Evolutionary conservation across 2,113 vertebrate species (phyloP), one percentile per base, ranked within the genome.

Genomic region (Heliornis fulica): DNA sequence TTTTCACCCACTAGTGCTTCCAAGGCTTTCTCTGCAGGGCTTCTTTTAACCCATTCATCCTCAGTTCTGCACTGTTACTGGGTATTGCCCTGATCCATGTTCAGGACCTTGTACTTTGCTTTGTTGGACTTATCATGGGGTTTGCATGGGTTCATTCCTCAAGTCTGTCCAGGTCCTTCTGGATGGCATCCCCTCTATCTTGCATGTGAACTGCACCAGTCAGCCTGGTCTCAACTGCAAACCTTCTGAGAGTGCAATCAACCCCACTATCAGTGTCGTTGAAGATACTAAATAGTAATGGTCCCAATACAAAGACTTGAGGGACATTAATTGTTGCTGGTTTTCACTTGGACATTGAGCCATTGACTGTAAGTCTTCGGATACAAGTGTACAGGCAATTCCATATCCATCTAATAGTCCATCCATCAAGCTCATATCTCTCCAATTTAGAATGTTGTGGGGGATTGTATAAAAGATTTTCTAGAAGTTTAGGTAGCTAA

Each of bases 381-480:
- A 17, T 1, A 1, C 0, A 1, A 6, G 18, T 21, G 40, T 68
- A 20, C 36, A 57, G 8, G 7, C 46, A 71, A 46, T 51, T 75
- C 12, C 5, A 72, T 65, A 43, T 31, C 25, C 26, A 29, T 23
- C 34, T 45, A 34, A 46, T 13, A n/a, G 15, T 65, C 22, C 32
- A 41, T 17, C 22, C n/a, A 69, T 25, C 21, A 69, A 88, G 69
- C 31, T 29, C 16, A 1, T n/a, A 17, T 25, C 1, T 86, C 51
- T 79, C 18, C 18, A 61, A 14, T 22, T n/a, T 4, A 83, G 20
- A 53, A 57, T 4, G 1, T n/a, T 91, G 14, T 28, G 29, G 0
- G 0, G 4, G 22, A 68, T 7, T 1, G 0, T 50, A 59, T 45
- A 13, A 63, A 76, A 83, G 4, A 8, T 17, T 23, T 63, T 57